phyloP scores from a whole-genome alignment of 1,140 invertebrate genomes.

The Camponotus floridanus region DNA sequence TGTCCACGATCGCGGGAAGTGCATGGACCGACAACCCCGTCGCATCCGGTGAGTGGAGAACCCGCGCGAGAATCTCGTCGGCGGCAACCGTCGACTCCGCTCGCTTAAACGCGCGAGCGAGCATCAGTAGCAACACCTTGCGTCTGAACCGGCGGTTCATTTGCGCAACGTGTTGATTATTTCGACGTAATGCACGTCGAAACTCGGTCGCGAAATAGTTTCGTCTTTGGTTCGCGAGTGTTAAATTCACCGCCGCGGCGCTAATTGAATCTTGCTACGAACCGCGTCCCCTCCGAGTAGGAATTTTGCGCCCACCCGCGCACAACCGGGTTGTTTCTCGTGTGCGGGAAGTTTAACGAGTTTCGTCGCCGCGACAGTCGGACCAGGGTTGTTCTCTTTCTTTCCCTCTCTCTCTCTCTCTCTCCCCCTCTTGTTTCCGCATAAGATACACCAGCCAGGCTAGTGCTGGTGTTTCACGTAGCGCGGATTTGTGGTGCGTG shows the following conservation, averaged over 20 bases:
- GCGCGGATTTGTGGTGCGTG: slow-evolving; percentile 59
- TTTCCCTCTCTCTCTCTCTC: not conserved
- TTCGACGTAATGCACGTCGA: too few species aligned
- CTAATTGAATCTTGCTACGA: slow-evolving; percentile 58
- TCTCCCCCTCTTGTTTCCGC: slow-evolving; percentile 3
- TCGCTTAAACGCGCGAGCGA: too few species aligned
- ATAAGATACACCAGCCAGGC: not conserved
- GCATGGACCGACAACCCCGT: slow-evolving; percentile 79
- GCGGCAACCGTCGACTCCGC: not conserved
- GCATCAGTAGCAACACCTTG: not conserved
- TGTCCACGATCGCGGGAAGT: slow-evolving; percentile 69
- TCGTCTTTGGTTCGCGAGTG: slow-evolving; percentile 25
- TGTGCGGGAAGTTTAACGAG: slow-evolving; percentile 60
- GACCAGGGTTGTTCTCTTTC: slow-evolving; percentile 1
- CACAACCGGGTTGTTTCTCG: slow-evolving; percentile 29
- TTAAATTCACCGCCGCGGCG: slow-evolving; percentile 47
- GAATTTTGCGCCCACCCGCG: slow-evolving; percentile 49
- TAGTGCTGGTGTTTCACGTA: slow-evolving; percentile 47
- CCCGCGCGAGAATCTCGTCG: not conserved
- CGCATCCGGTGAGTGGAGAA: slow-evolving; percentile 82
- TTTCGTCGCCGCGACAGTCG: slow-evolving; percentile 15
- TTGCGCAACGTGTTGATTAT: slow-evolving; percentile 19
- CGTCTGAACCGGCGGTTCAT: not conserved
- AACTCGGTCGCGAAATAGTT: not conserved
- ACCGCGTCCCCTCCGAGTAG: slow-evolving; percentile 36